These are phyloP conservation scores for Microplitis demolitor DNA, from an alignment of 1,140 invertebrate species.

Conservation along the genomic window DNA sequence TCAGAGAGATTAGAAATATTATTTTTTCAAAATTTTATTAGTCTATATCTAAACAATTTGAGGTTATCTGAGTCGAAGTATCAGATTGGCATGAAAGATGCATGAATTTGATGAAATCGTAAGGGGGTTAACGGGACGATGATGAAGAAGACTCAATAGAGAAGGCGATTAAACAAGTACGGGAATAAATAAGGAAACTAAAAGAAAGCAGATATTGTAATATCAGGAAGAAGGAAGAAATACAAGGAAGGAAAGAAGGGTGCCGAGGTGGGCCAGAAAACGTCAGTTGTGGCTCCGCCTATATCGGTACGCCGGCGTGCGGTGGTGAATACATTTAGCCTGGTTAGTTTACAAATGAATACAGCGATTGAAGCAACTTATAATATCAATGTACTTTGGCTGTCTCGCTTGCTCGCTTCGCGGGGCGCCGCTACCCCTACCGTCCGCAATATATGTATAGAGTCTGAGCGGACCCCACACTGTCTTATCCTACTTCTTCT, in stretches of 20 bases:
- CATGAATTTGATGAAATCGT: background rate
- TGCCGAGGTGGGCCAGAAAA: constrained; percentile 55
- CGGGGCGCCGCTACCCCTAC: constrained; percentile 40
- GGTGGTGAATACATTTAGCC: constrained; percentile 64
- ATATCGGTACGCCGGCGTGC: constrained; percentile 56
- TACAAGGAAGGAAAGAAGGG: constrained; percentile 57
- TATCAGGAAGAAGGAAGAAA: constrained; percentile 31
- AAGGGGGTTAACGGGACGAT: background rate
- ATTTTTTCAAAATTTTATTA: too few species aligned
- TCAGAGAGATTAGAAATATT: background rate
- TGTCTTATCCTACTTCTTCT: constrained; percentile 46
- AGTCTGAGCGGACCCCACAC: constrained; percentile 31
- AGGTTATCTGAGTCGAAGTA: too few species aligned
- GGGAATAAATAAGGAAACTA: background rate
- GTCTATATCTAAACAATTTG: too few species aligned
- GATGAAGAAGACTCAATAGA: background rate
- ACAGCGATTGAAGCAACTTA: constrained; percentile 76
- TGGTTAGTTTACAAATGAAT: constrained; percentile 76
- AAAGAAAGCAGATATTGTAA: background rate
- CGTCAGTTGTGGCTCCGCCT: constrained; percentile 55
- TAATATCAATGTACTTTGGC: constrained; percentile 71
- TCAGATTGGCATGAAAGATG: too few species aligned
- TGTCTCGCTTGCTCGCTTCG: constrained; percentile 57
- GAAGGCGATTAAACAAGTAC: background rate
- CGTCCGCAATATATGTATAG: constrained; percentile 33